Percentiles rank a stretch among this genome's conserved stretches.
These are phyloP conservation scores for Ariolimax columbianus DNA, from an alignment of 2,888 invertebrate species.

Conservation along the genomic window DNA sequence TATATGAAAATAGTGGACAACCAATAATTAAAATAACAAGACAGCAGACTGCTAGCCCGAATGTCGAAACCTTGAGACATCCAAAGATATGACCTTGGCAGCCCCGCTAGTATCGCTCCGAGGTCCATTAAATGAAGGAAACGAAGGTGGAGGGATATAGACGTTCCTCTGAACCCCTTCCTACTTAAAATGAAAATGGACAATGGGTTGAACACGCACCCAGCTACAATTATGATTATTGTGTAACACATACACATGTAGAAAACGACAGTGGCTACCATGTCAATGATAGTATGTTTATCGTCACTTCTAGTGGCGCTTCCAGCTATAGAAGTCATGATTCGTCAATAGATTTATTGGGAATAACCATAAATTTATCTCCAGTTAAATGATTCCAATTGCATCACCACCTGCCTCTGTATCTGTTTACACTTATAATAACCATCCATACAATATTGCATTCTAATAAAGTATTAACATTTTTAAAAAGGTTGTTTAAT, in stretches of 20 bases:
- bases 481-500: no score
- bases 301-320: neutral
- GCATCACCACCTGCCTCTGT: no score
- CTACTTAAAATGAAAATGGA: slow-evolving; percentile 15
- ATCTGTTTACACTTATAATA: no score
- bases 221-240: neutral
- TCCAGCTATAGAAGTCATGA: neutral
- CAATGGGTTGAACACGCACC: slow-evolving; percentile 6
- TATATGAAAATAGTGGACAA: neutral
- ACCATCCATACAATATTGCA: no score
- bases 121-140: slow-evolving; percentile 30
- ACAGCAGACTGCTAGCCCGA: neutral
- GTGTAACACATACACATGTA: neutral
- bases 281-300: neutral
- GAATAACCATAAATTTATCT: no score
- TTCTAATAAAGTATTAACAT: no score
- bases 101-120: neutral
- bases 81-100: neutral
- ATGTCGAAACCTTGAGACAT: neutral
- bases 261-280: neutral
- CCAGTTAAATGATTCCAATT: no score
- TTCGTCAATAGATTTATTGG: neutral
- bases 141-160: slow-evolving; percentile 13
- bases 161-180: neutral
- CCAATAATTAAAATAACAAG: slow-evolving; percentile 4